These are phyloP conservation scores for Typhlichthys eigenmanni DNA, from an alignment of 2,797 vertebrate genomes.

Conservation along the genomic window DNA sequence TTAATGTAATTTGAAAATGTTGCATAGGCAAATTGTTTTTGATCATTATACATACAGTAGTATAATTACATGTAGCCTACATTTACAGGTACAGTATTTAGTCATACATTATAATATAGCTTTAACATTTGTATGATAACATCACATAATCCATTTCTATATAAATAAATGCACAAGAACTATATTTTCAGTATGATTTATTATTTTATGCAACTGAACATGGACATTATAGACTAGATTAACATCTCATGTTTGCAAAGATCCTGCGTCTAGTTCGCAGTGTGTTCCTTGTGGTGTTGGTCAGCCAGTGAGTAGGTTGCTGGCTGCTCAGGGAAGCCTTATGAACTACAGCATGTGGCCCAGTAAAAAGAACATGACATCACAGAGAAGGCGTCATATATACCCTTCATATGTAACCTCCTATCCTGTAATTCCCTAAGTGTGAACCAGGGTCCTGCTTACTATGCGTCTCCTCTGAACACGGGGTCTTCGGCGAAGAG, in stretches of 20 bases:
- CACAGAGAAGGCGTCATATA: too few species aligned
- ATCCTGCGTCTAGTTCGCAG: too few species aligned
- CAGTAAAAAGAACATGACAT: too few species aligned
- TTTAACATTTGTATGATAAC: too few species aligned
- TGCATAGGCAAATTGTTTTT: too few species aligned
- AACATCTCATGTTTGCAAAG: conserved; percentile 1
- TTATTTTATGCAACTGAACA: conserved; percentile 21
- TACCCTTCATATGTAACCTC: too few species aligned
- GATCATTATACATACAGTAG: too few species aligned
- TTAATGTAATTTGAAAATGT: too few species aligned
- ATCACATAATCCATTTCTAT: not conserved
- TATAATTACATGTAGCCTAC: too few species aligned
- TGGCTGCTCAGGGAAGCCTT: not conserved
- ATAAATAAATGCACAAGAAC: not conserved
- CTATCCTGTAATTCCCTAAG: not conserved
- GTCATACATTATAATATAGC: too few species aligned
- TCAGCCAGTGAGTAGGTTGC: not conserved
- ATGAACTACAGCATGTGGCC: not conserved
- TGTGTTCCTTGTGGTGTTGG: too few species aligned
- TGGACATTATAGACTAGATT: not conserved
- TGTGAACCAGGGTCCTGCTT: not conserved
- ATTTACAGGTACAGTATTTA: too few species aligned
- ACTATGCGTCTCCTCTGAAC: conserved; percentile 55
- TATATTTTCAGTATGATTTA: conserved; percentile 20
- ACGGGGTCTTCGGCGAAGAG: conserved; percentile 62